Evolutionary conservation across 2,888 invertebrate genomes (phyloP).

Genomic region (Spodoptera littoralis): DNA sequence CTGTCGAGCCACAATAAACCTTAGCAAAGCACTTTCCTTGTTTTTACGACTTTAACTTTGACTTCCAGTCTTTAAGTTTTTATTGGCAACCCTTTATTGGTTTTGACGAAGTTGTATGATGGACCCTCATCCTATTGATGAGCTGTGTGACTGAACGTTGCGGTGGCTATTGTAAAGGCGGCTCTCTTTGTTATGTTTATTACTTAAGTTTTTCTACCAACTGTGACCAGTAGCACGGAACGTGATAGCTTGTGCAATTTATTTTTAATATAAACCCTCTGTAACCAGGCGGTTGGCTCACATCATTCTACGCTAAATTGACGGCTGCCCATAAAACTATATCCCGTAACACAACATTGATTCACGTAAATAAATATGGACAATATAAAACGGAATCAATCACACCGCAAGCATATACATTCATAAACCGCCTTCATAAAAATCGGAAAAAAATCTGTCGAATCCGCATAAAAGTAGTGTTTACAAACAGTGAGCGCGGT

Average conservation of each 20-base stretch:
- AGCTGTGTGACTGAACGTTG: slow-evolving; percentile 24
- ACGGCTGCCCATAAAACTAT: slow-evolving; percentile 18
- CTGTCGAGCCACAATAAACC: slow-evolving; percentile 65
- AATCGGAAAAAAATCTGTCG: slow-evolving; percentile 72
- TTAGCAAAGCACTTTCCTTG: slow-evolving; percentile 48
- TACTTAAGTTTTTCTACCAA: neutral
- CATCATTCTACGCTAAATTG: neutral
- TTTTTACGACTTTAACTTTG: slow-evolving; percentile 61
- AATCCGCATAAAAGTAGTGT: slow-evolving; percentile 80
- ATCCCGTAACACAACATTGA: slow-evolving; percentile 29
- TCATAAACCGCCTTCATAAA: slow-evolving; percentile 71
- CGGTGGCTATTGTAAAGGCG: slow-evolving; percentile 22
- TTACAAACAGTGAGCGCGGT: slow-evolving; percentile 81
- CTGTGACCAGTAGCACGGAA: no score
- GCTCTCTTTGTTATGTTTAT: slow-evolving; percentile 18
- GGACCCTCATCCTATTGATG: slow-evolving; percentile 25
- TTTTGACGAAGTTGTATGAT: slow-evolving; percentile 43
- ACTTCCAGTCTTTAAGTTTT: slow-evolving; percentile 72
- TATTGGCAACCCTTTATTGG: slow-evolving; percentile 75
- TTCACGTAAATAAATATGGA: slow-evolving; percentile 49
- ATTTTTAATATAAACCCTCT: neutral
- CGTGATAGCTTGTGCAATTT: neutral
- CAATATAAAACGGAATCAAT: slow-evolving; percentile 56
- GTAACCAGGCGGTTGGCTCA: neutral
- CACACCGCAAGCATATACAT: slow-evolving; percentile 60